Evolutionary conservation across 2,888 invertebrate genomes (phyloP).

Genomic region (Opisthograptis luteolata): DNA sequence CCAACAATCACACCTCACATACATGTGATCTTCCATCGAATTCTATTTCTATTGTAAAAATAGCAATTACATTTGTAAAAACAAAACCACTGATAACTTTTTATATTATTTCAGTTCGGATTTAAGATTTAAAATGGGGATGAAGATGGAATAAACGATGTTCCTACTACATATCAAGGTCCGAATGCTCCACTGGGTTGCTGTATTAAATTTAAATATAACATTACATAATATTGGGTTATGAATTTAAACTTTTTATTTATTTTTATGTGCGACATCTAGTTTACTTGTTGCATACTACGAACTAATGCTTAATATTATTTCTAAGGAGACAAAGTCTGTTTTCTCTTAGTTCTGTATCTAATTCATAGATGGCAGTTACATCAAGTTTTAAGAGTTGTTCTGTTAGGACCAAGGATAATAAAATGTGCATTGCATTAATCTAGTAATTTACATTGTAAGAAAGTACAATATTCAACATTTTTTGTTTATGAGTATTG

Average conservation of each 20-base stretch:
- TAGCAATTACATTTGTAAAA: background rate
- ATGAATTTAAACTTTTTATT: background rate
- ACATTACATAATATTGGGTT: too few species aligned
- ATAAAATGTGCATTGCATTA: too few species aligned
- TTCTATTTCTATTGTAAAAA: background rate
- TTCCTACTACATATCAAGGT: background rate
- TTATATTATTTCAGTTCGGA: constrained; percentile 60
- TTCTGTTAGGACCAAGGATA: too few species aligned
- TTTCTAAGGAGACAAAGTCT: too few species aligned
- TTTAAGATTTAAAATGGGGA: constrained; percentile 59
- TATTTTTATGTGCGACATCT: constrained; percentile 8
- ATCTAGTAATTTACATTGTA: too few species aligned
- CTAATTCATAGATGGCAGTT: constrained; percentile 8
- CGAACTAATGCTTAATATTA: too few species aligned
- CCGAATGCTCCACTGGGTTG: constrained; percentile 41
- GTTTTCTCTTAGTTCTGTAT: background rate
- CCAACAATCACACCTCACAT: too few species aligned
- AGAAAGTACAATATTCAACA: too few species aligned
- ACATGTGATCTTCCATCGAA: background rate
- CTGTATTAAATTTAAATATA: constrained; percentile 6
- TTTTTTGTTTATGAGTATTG: too few species aligned
- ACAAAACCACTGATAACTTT: too few species aligned
- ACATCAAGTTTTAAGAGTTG: background rate
- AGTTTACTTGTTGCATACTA: background rate
- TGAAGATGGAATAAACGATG: background rate